Percentiles rank a stretch among this genome's conserved stretches.
Evolutionary conservation across 2,113 vertebrate species (phyloP).

Genomic region (Vireo altiloquus): DNA sequence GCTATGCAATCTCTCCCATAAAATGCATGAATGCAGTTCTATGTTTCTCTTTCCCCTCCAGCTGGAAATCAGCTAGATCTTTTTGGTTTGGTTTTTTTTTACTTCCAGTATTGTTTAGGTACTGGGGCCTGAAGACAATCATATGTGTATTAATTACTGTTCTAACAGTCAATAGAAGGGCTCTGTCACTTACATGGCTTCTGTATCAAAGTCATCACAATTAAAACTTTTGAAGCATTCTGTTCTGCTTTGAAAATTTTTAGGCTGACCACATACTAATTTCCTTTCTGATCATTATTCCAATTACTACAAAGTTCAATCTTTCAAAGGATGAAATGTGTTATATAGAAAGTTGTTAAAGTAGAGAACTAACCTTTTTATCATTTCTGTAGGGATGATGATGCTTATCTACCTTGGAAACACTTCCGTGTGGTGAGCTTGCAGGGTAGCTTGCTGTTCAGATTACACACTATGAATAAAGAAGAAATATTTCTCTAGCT

Average conservation of each 20-base stretch:
- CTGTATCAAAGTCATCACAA: constrained; percentile 45
- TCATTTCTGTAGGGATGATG: not conserved
- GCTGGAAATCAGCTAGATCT: constrained; percentile 34
- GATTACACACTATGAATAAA: not conserved
- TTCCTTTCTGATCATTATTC: constrained; percentile 48
- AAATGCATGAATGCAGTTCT: constrained; percentile 70
- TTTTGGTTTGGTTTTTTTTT: not conserved
- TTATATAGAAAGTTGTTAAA: not conserved
- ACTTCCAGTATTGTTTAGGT: constrained; percentile 58
- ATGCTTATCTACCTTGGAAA: not conserved
- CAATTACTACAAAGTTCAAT: constrained; percentile 57
- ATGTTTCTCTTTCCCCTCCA: not conserved
- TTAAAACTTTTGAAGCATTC: constrained; percentile 63
- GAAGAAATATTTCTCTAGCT: not conserved
- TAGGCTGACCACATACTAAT: constrained; percentile 20
- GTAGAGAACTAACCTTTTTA: not conserved
- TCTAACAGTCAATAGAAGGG: constrained; percentile 77
- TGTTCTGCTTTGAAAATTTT: constrained; percentile 48
- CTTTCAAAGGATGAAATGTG: constrained; percentile 57
- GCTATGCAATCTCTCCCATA: constrained; percentile 82
- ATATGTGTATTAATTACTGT: constrained; percentile 65
- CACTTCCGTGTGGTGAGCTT: not conserved
- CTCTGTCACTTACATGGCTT: constrained; percentile 72
- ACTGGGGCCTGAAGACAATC: constrained; percentile 80
- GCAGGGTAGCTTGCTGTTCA: not conserved